These are phyloP conservation scores for Eptatretus atami DNA, from an alignment of 2,797 vertebrate genomes.

Conservation along the genomic window DNA sequence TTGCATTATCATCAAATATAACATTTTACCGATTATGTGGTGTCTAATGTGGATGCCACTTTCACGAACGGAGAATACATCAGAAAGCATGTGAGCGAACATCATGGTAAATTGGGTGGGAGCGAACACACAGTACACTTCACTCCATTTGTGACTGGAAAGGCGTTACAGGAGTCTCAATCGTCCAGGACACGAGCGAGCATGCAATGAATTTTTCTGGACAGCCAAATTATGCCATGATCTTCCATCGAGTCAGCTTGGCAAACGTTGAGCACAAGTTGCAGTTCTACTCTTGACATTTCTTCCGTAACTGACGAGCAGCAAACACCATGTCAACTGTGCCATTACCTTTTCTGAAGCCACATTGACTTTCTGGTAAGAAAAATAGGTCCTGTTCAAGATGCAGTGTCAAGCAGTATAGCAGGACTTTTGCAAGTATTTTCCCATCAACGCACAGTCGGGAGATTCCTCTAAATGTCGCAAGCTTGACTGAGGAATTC, in stretches of 20 bases:
- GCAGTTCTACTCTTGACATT: constrained; percentile 1
- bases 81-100: neutral
- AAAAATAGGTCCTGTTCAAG: neutral
- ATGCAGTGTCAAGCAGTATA: neutral
- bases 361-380: neutral
- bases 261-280: neutral
- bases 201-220: neutral
- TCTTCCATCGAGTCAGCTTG: neutral
- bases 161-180: neutral
- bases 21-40: neutral
- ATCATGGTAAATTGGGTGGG: neutral
- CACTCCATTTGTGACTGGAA: neutral
- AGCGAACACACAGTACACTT: neutral
- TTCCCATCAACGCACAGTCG: neutral
- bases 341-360: neutral
- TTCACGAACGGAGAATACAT: neutral
- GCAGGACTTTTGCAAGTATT: neutral
- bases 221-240: neutral
- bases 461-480: neutral
- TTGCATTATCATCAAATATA: neutral
- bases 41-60: neutral
- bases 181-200: neutral
- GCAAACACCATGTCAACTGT: constrained; percentile 2
- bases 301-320: neutral
- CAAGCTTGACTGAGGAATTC: neutral